Conservation (phyloP, 2,888 invertebrate genomes). For the Metellina segmentata region DNA sequence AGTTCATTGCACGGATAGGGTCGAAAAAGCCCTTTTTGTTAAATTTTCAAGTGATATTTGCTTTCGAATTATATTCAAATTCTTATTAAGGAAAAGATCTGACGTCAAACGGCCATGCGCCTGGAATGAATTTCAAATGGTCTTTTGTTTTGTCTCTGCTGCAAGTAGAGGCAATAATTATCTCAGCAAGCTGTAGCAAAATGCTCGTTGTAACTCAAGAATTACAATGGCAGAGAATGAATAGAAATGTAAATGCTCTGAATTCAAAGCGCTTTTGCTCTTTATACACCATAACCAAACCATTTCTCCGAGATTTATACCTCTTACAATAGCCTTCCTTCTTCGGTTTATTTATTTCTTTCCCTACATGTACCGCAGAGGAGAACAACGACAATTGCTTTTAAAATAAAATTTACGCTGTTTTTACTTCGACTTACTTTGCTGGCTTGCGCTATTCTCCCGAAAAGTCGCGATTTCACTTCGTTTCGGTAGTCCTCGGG, state of each 20-base stretch:
- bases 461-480: no score
- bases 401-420: conserved; percentile 60
- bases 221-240: conserved; percentile 62
- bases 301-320: conserved; percentile 55
- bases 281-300: conserved; percentile 48
- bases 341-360: conserved; percentile 56
- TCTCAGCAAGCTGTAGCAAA: conserved; percentile 61
- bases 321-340: conserved; percentile 53
- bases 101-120: conserved; percentile 20
- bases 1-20: neutral
- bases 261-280: conserved; percentile 63
- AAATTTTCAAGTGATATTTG: neutral
- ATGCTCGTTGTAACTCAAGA: conserved; percentile 62
- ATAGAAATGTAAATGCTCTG: conserved; percentile 67
- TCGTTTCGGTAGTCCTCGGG: no score
- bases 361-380: conserved; percentile 37
- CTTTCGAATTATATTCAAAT: neutral
- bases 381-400: conserved; percentile 54
- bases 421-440: conserved; percentile 50
- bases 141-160: conserved; percentile 56
- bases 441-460: neutral
- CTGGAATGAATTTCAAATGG: conserved; percentile 41
- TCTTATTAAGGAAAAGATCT: conserved; percentile 6
- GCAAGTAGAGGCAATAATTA: conserved; percentile 55
- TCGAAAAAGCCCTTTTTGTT: neutral